These are phyloP conservation scores for Nannospalax galili DNA, from an alignment of 2,113 vertebrate species.

Conservation along the genomic window DNA sequence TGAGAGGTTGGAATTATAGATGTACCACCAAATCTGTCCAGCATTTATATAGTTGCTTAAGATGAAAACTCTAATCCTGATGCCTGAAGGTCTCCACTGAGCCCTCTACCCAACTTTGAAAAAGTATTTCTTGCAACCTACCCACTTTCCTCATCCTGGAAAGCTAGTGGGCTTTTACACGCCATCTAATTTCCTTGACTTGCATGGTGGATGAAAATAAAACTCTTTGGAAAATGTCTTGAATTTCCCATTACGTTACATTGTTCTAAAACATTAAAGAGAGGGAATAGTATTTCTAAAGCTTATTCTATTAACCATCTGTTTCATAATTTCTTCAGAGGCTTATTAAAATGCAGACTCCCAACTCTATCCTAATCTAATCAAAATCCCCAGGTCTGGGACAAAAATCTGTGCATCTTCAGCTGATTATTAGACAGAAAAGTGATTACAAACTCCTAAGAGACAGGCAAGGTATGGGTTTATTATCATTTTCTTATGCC, in stretches of 20 bases:
- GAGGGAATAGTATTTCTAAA: not conserved
- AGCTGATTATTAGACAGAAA: not conserved
- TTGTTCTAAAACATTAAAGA: not conserved
- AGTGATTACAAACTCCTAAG: not conserved
- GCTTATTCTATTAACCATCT: not conserved
- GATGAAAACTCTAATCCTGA: not conserved
- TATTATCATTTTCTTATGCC: not conserved
- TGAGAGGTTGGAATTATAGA: not conserved
- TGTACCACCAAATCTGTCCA: too few species aligned
- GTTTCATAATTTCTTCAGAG: not conserved
- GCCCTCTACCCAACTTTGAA: too few species aligned
- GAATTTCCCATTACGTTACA: not conserved
- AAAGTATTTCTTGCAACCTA: not conserved
- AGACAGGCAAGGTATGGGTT: not conserved
- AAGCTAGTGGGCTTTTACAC: not conserved
- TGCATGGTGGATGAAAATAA: not conserved
- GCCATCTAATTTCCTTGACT: not conserved
- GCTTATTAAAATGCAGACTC: slow-evolving; percentile 27
- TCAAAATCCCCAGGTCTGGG: not conserved
- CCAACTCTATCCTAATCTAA: not conserved
- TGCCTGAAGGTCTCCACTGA: not conserved
- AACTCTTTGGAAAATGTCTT: not conserved
- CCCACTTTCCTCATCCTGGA: not conserved
- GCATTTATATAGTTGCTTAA: not conserved
- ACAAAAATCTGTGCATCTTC: not conserved